phyloP scores from a whole-genome alignment of 2,797 vertebrate genomes.

The Sardinella longiceps region DNA sequence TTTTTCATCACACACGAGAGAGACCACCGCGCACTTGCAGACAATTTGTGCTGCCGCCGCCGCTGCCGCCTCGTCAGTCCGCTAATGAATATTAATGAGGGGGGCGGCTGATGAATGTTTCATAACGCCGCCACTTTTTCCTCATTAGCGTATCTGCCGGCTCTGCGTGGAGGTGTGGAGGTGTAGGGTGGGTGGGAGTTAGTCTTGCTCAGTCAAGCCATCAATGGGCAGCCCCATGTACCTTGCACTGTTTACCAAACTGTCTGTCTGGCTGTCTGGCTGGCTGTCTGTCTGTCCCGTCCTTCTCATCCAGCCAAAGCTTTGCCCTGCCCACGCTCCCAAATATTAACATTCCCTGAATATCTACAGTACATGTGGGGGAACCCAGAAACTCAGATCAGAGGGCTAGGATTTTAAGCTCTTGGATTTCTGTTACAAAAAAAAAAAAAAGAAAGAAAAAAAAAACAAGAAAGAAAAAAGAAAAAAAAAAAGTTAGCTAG shows the following conservation, averaged over 20 bases:
- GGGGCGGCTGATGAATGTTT: not conserved
- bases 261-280: not conserved
- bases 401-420: not conserved
- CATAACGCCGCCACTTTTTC: not conserved
- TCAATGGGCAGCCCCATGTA: not conserved
- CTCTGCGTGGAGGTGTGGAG: too few relatives aligned
- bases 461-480: too few relatives aligned
- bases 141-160: not conserved
- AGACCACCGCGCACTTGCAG: not conserved
- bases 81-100: constrained; percentile 1
- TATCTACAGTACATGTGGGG: not conserved
- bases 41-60: not conserved
- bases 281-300: not conserved
- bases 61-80: not conserved
- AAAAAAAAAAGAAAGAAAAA: too few relatives aligned
- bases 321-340: not conserved
- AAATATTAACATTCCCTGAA: not conserved
- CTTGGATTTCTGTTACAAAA: not conserved
- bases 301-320: not conserved
- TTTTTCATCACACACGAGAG: not conserved
- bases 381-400: not conserved
- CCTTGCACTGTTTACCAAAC: not conserved
- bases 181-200: too few relatives aligned
- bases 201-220: not conserved
- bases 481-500: not conserved